Evolutionary conservation across 2,113 vertebrate genomes (phyloP).

Genomic region (Brienomyrus brachyistius): DNA sequence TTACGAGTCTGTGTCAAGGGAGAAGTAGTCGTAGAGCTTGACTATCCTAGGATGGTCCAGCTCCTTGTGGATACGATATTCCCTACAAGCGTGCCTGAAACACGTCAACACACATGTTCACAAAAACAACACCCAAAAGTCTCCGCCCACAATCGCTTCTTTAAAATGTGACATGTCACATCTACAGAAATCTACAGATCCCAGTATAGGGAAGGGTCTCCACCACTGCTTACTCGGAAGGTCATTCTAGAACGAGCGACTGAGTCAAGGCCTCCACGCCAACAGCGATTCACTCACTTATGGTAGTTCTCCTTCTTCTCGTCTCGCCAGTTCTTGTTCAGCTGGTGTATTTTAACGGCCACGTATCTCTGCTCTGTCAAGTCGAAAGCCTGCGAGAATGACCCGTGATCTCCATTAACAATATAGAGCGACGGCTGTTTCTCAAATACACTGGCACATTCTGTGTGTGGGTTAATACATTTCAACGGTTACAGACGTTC

Average conservation of each 20-base stretch:
- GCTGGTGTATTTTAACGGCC: constrained; percentile 96
- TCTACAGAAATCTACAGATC: not conserved
- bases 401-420: not conserved
- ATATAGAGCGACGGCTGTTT: not conserved
- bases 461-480: not conserved
- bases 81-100: constrained; percentile 84
- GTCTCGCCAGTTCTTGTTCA: constrained; percentile 97
- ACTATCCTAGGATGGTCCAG: constrained; percentile 93
- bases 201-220: not conserved
- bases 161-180: not conserved
- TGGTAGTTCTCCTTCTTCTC: constrained; percentile 97
- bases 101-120: not conserved
- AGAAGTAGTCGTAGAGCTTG: constrained; percentile 93
- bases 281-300: constrained; percentile 61
- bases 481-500: not conserved
- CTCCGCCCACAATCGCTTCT: not conserved
- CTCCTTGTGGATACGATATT: constrained; percentile 96
- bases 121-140: not conserved
- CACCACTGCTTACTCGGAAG: not conserved
- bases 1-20: constrained; percentile 92
- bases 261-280: not conserved
- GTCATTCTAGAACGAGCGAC: not conserved
- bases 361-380: constrained; percentile 92
- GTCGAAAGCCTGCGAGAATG: constrained; percentile 76
- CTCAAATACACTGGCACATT: not conserved